phyloP scores from a whole-genome alignment of 2,113 vertebrate species.

The Corythornis vintsioides region DNA sequence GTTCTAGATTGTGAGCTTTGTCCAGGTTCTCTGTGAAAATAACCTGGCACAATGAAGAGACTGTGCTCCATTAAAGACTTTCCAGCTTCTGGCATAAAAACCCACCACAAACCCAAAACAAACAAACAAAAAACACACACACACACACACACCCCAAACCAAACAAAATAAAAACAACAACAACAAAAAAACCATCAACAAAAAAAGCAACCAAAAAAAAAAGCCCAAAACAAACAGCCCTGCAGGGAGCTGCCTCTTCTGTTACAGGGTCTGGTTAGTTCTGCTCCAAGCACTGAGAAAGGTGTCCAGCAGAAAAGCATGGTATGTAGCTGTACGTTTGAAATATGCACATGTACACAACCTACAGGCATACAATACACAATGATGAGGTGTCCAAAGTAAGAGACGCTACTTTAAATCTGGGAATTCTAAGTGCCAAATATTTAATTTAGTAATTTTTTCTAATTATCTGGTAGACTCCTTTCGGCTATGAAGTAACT shows the following conservation, averaged over 20 bases:
- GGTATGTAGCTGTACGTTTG: not conserved
- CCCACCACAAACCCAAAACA: no score
- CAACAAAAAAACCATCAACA: no score
- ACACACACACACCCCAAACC: no score
- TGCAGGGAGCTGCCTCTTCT: not conserved
- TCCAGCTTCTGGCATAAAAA: not conserved
- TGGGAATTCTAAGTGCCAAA: not conserved
- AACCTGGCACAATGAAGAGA: accelerated
- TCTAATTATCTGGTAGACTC: not conserved
- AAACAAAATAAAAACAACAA: no score
- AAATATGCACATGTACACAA: not conserved
- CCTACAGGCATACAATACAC: not conserved
- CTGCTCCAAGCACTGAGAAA: not conserved
- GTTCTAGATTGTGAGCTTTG: not conserved
- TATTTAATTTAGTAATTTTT: not conserved
- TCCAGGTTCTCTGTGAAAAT: not conserved
- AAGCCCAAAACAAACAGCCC: not conserved
- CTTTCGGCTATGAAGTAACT: not conserved
- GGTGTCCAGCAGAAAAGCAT: not conserved
- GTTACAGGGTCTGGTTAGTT: not conserved
- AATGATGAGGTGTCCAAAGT: not conserved
- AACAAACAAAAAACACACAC: no score
- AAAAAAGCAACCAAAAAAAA: no score
- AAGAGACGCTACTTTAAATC: not conserved
- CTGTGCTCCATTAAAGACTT: not conserved